Percentiles rank a stretch among this genome's conserved stretches.
phyloP scores from a whole-genome alignment of 2,113 vertebrate genomes.

The Forbesichthys agassizii region DNA sequence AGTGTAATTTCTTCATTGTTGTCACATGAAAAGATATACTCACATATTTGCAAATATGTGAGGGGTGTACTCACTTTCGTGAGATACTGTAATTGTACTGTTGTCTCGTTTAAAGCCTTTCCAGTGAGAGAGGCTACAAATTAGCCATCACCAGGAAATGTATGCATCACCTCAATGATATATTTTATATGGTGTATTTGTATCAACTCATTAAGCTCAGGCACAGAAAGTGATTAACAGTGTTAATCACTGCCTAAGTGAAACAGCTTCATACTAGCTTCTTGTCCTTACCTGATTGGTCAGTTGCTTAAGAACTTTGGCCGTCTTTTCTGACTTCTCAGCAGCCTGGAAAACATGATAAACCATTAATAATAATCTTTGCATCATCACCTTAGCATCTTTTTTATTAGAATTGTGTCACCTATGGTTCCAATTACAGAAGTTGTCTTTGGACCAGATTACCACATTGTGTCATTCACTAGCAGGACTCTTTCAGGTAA shows the following conservation, averaged over 20 bases:
- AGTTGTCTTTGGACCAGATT: neutral
- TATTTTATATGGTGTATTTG: too few species aligned
- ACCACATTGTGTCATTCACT: too few species aligned
- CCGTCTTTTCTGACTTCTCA: constrained; percentile 35
- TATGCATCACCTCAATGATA: neutral
- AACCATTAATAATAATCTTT: neutral
- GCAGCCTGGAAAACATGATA: constrained; percentile 31
- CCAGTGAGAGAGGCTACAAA: neutral
- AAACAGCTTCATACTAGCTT: neutral
- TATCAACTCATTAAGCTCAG: too few species aligned
- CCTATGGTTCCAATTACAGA: neutral
- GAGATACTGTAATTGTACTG: too few species aligned
- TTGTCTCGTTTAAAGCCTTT: neutral
- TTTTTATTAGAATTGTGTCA: too few species aligned
- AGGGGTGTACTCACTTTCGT: too few species aligned
- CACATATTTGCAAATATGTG: too few species aligned
- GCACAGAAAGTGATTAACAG: neutral
- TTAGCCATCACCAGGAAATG: too few species aligned
- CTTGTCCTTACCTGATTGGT: constrained; percentile 62
- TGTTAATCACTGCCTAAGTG: neutral
- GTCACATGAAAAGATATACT: too few species aligned
- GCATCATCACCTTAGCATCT: neutral
- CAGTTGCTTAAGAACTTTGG: constrained; percentile 43
- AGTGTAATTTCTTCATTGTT: too few species aligned
- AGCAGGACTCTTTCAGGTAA: too few species aligned